Base-by-base conservation (phyloP, 1,140 invertebrate species). In the Lepeophtheirus salmonis region DNA sequence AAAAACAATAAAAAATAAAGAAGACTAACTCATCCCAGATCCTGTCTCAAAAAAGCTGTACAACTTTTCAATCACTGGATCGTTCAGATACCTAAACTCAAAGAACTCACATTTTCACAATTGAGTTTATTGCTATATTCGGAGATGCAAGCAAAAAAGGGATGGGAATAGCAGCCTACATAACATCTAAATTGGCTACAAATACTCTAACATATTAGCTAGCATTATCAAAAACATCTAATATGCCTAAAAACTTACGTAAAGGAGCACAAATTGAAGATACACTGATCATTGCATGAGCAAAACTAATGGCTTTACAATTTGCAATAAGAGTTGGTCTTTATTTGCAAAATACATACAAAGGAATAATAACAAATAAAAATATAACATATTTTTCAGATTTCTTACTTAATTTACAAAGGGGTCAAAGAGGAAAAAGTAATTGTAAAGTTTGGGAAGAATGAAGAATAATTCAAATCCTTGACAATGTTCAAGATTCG, bases 211-310 rank as follows among this genome's bases (percentile, higher is more conserved):
- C n/a, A 2, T 54, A 14, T 3, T 20, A 54, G 17, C 22, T 54
- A 54, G 52, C 3, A 12, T 54, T 54, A 14, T 20, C 52, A 20
- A 54, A 54, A 54, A 54, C 18, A 20, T 54, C 52, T 3, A 12
- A 16, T 14, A 54, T 54, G 52, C 52, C 52, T 20, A 54, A 54
- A 20, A 54, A 54, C 13, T 54, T 54, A 24, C 52, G 52, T 2
- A 54, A 54, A 54, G 52, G 52, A 54, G 52, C 52, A 20, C 2
- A 54, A 4, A 24, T 24, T 20, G 13, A 54, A 54, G 52, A 54
- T 13, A 20, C 52, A 1, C 52, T 54, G 22, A 54, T 20, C 2
- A 54, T 54, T n/a, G 10, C 18, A 14, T 16, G 52, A 54, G 52
- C 52, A 54, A 20, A 54, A 17, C 13, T 54, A 13, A 54, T 54